Base-by-base conservation (phyloP, 2,888 invertebrate genomes). In the Asteroscopus sphinx region DNA sequence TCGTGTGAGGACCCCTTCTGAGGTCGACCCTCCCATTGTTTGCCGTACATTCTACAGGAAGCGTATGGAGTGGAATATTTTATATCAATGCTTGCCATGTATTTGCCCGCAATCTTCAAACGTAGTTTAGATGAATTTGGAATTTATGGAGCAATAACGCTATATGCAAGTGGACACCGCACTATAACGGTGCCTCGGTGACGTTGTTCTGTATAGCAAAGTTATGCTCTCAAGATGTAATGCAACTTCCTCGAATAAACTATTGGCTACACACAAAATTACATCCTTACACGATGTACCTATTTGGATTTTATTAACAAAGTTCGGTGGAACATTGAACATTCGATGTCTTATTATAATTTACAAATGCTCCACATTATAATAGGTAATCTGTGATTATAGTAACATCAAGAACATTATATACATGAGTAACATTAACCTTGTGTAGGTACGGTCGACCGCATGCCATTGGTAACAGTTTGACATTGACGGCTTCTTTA, bases 1-100 rank as follows among this genome's bases (percentile, higher is more conserved):
- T 77, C 77, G 51, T 59, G 73, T 52, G 73, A 63, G 60, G 67
- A 57, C 70, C 77, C 59, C 59, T 54, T 54, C 62, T 64, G 65
- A 57, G 60, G 58, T 62, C 63, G 51, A 53, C 55, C 49, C 45
- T 35, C 26, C 46, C 42, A 52, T 59, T 78, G 71, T 77, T 70
- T 79, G 63, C 58, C 17, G 35, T 35, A 60, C 56, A 65, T 59
- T 54, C 51, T 54, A 51, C 39, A 61, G 60, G 68, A 66, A 58
- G 53, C 65, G 52, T 65, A 66, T 54, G 52, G 33, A 62, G 40
- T 49, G 41, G 59, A 71, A 71, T 73, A 73, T 66, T 66, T 66
- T 65, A 55, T 69, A 69, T 41, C 33, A 42, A 46, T 56, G 63
- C 51, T 59, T 30, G n/a, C n/a, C n/a, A n/a, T n/a, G 41, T 47